phyloP scores from a whole-genome alignment of 2,797 vertebrate genomes.

The Sebastes melanostomus region DNA sequence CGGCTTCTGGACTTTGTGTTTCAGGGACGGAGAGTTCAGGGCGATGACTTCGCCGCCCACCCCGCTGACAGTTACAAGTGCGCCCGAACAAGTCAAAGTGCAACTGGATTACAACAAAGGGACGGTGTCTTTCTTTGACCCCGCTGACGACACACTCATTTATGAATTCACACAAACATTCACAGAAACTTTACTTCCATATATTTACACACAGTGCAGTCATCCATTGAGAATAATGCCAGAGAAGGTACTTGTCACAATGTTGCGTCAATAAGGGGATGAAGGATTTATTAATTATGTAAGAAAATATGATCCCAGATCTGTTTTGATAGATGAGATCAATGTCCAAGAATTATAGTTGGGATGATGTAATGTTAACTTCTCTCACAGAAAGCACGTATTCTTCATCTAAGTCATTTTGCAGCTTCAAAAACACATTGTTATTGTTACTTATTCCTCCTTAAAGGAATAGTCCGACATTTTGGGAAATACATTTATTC shows the following conservation, averaged over 20 bases:
- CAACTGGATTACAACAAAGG: conserved; percentile 78
- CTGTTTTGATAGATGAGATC: neutral
- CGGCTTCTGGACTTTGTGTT: conserved; percentile 83
- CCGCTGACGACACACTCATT: conserved; percentile 52
- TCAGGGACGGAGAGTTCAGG: conserved; percentile 72
- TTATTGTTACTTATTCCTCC: neutral
- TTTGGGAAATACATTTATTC: no score
- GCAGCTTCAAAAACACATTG: neutral
- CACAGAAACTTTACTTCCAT: conserved; percentile 75
- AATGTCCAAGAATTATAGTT: neutral
- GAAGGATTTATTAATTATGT: neutral
- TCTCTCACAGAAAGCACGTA: neutral
- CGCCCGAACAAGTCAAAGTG: conserved; percentile 70
- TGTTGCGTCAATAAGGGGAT: conserved; percentile 38
- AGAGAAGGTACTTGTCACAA: conserved; percentile 66
- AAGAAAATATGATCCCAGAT: neutral
- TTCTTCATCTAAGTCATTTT: neutral
- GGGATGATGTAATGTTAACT: neutral
- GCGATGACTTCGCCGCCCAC: conserved; percentile 77
- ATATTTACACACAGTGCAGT: conserved; percentile 80
- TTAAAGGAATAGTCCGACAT: neutral
- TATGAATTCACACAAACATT: conserved; percentile 72
- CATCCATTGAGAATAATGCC: conserved; percentile 74
- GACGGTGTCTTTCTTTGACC: conserved; percentile 71
- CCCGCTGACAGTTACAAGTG: conserved; percentile 37